These are phyloP conservation scores for Heteromurus nitidus DNA, from an alignment of 2,888 invertebrate genomes.

Conservation along the genomic window DNA sequence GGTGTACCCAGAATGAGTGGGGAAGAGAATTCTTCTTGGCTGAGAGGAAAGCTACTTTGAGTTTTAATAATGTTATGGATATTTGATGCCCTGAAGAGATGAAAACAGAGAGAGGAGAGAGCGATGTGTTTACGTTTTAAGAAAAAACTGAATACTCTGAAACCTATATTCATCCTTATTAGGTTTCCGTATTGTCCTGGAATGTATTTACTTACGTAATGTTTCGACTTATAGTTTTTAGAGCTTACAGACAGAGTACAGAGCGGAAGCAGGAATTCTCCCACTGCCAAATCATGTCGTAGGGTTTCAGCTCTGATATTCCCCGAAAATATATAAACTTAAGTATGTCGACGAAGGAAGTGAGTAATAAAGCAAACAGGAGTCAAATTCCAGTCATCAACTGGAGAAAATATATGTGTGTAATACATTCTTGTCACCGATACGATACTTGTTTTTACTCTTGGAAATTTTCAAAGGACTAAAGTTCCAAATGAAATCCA, in stretches of 20 bases:
- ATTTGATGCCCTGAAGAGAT: constrained; percentile 7
- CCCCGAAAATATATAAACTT: neutral
- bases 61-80: neutral
- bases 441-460: too few relatives aligned
- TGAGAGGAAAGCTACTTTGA: neutral
- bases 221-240: too few relatives aligned
- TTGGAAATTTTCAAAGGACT: neutral
- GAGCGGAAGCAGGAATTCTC: neutral
- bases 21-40: neutral
- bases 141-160: too few relatives aligned
- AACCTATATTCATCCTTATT: too few relatives aligned
- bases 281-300: neutral
- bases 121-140: neutral
- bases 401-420: neutral
- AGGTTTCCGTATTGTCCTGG: too few relatives aligned
- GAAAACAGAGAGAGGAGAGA: neutral
- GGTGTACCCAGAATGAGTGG: neutral
- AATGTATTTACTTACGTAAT: too few relatives aligned
- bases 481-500: too few relatives aligned
- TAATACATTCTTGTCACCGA: neutral
- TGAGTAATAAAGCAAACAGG: neutral
- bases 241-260: too few relatives aligned
- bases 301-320: neutral
- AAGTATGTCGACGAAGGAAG: neutral
- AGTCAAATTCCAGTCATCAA: constrained; percentile 1